Base-by-base conservation (phyloP, 2,888 invertebrate species). In the Pheosia gnoma region DNA sequence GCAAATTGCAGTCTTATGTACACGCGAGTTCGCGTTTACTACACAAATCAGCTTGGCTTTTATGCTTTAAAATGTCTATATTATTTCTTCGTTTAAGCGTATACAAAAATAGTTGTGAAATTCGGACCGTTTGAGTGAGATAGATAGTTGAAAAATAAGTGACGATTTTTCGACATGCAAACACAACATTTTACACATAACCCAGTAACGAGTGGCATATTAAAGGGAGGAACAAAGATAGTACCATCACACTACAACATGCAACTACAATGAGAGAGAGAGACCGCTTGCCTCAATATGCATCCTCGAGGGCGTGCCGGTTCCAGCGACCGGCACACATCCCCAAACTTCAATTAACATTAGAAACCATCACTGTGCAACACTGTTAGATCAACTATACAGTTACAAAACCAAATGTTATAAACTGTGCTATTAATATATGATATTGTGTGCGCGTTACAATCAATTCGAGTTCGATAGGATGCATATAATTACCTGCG, bases 401-500 rank as follows among this genome's bases (percentile, higher is more conserved):
- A 82, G 25, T 25, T 66, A 70, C 65, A 13, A 55, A 74, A 25
- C 25, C 0, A 74, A 74, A 67, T 81, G 78, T 83, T 80, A 81
- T 71, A 75, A 68, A 74, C 71, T 80, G 86, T 87, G 86, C 87
- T 80, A 68, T 68, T 66, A 25, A 25, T 25, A 61, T 65, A 65
- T 62, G 66, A 71, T 79, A 78, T 74, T 70, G 75, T 82, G 85
- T 87, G 86, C 87, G 77, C 72, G 74, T 80, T 82, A 80, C 79
- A 74, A 73, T 79, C 75, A 80, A 79, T 80, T 83, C 71, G 71
- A 73, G 82, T 88, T 87, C 88, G 84, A 89, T 91, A 89, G 92
- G 93, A 94, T 92, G 93, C 92, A 93, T 91, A 92, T 93, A 93
- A 90, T 93, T 91, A 87, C 95, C 95, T 79, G 96, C 96, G 86